These are phyloP conservation scores for Notarius quadriscutis DNA, from an alignment of 2,113 vertebrate species.

Conservation along the genomic window DNA sequence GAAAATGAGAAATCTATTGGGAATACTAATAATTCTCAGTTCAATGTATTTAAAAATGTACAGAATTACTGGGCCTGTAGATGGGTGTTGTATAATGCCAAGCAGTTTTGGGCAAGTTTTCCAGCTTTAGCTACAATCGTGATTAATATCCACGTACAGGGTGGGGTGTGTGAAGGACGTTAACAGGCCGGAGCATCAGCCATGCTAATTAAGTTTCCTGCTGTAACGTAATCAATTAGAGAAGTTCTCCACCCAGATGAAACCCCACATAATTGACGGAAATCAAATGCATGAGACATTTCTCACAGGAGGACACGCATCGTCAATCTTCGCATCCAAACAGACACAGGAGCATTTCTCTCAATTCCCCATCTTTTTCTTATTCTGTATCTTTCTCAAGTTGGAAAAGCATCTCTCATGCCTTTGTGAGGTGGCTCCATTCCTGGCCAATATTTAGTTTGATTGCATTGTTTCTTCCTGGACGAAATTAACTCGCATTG, in stretches of 20 bases:
- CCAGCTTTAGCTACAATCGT: neutral
- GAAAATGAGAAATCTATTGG: neutral
- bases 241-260: conserved; percentile 42
- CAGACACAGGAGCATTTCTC: neutral
- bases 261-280: conserved; percentile 40
- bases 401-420: neutral
- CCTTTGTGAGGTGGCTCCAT: neutral
- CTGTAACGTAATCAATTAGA: conserved; percentile 50
- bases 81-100: neutral
- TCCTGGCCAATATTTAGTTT: neutral
- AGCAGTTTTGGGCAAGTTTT: neutral
- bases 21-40: no score
- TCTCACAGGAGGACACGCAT: conserved; percentile 18
- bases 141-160: neutral
- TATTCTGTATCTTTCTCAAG: neutral
- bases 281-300: conserved; percentile 26
- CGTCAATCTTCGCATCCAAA: conserved; percentile 39
- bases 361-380: neutral
- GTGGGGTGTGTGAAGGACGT: conserved; percentile 30
- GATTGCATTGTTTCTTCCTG: conserved; percentile 13
- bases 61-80: neutral
- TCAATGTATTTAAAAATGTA: neutral
- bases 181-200: conserved; percentile 24
- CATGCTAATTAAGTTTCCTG: conserved; percentile 53
- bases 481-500: neutral